These are phyloP conservation scores for Cyaniris semiargus DNA, from an alignment of 2,888 invertebrate genomes.

Conservation along the genomic window DNA sequence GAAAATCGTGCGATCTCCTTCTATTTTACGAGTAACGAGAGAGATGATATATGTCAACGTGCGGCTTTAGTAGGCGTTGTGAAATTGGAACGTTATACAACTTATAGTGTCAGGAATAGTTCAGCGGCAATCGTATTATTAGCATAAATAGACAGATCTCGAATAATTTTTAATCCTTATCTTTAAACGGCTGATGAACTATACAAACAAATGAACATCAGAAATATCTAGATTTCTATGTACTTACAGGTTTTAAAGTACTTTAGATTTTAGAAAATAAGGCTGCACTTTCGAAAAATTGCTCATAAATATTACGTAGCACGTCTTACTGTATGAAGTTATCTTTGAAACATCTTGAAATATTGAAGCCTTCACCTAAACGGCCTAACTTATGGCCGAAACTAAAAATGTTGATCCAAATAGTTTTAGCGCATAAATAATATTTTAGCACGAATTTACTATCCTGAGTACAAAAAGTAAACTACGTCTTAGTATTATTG, in stretches of 20 bases:
- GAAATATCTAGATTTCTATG: background rate
- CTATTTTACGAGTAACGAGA: background rate
- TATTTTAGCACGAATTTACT: background rate
- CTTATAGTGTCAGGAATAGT: background rate
- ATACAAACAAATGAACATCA: background rate
- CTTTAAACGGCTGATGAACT: background rate
- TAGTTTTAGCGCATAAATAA: background rate
- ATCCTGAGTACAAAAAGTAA: background rate
- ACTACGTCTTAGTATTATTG: background rate
- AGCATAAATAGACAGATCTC: background rate
- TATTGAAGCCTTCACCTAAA: constrained; percentile 54
- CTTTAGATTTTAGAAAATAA: constrained; percentile 29
- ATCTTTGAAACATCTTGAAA: constrained; percentile 60
- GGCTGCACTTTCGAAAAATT: constrained; percentile 43
- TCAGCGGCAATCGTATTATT: background rate
- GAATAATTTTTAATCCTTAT: background rate
- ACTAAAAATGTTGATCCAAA: background rate
- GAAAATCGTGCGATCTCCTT: background rate
- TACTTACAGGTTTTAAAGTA: background rate
- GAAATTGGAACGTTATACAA: background rate
- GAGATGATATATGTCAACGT: background rate
- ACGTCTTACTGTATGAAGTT: constrained; percentile 51
- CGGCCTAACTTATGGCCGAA: constrained; percentile 43
- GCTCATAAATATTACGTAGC: constrained; percentile 45
- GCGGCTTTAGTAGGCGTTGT: background rate